Conservation (phyloP, 64 coral and sea anemone genomes). For the Montipora cactus region DNA sequence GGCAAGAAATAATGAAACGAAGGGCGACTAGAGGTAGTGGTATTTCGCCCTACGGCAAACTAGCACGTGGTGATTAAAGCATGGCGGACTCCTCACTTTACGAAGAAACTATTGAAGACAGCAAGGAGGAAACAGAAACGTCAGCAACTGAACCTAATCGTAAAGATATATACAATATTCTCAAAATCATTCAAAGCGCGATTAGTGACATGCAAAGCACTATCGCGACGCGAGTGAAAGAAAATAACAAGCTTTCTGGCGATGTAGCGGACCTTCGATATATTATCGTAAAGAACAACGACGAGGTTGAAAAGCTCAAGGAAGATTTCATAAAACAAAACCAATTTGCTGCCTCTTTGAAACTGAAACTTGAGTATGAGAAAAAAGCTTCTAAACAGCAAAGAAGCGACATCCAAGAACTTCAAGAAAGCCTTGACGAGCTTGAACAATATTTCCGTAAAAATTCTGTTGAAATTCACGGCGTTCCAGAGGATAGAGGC, state of each 20-base stretch:
- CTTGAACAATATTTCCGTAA: not conserved
- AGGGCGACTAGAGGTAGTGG: too few species aligned
- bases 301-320: not conserved
- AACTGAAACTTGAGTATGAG: not conserved
- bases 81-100: too few species aligned
- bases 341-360: not conserved
- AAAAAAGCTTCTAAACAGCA: not conserved
- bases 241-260: too few species aligned
- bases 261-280: too few species aligned
- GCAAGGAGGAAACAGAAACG: too few species aligned
- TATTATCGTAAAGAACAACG: too few species aligned
- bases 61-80: too few species aligned
- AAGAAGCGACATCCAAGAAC: not conserved
- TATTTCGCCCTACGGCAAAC: too few species aligned
- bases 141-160: not conserved
- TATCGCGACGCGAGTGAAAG: too few species aligned
- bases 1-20: too few species aligned
- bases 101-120: too few species aligned
- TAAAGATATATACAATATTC: not conserved
- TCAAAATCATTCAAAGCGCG: not conserved
- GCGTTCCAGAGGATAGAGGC: not conserved
- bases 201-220: not conserved
- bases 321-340: not conserved
- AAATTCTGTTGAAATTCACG: not conserved
- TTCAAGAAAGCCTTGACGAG: not conserved